Conservation (phyloP, 1,140 invertebrate genomes). For the Eumeta japonica region DNA sequence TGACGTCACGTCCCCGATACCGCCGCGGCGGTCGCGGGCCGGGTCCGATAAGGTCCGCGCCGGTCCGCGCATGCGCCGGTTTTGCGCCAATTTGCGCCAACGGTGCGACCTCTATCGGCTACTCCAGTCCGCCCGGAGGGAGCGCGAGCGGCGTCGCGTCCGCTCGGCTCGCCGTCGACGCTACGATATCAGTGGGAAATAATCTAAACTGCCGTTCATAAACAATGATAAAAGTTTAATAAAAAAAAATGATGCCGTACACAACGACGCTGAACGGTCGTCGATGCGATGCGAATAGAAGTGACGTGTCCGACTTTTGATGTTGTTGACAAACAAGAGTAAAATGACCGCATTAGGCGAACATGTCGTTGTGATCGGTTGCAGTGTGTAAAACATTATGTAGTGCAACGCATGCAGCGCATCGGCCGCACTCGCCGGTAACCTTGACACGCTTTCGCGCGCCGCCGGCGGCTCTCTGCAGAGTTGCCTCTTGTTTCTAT, state of each 20-base stretch:
- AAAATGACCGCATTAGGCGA: too few relatives aligned
- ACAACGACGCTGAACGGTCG: background rate
- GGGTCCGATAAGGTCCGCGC: conserved; percentile 43
- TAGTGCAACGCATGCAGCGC: too few relatives aligned
- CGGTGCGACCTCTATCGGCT: conserved; percentile 48
- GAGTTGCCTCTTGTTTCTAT: conserved; percentile 33
- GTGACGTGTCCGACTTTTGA: too few relatives aligned
- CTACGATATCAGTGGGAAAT: too few relatives aligned
- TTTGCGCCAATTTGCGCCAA: conserved; percentile 51
- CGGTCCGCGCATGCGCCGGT: conserved; percentile 47
- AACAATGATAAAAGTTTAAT: too few relatives aligned
- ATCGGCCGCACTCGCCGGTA: conserved; percentile 35
- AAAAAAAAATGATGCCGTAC: too few relatives aligned
- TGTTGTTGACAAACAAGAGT: too few relatives aligned
- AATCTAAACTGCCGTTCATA: too few relatives aligned
- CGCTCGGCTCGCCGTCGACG: conserved; percentile 22
- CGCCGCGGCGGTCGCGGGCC: conserved; percentile 13
- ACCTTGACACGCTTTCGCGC: conserved; percentile 55
- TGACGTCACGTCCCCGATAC: too few relatives aligned
- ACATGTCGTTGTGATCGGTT: conserved; percentile 31
- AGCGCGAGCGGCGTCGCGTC: conserved; percentile 40
- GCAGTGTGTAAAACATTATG: too few relatives aligned
- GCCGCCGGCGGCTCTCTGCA: conserved; percentile 38
- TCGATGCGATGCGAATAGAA: too few relatives aligned
- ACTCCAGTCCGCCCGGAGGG: conserved; percentile 31